Evolutionary conservation across 2,113 vertebrate species (phyloP).

Genomic region (Parotia lawesii): DNA sequence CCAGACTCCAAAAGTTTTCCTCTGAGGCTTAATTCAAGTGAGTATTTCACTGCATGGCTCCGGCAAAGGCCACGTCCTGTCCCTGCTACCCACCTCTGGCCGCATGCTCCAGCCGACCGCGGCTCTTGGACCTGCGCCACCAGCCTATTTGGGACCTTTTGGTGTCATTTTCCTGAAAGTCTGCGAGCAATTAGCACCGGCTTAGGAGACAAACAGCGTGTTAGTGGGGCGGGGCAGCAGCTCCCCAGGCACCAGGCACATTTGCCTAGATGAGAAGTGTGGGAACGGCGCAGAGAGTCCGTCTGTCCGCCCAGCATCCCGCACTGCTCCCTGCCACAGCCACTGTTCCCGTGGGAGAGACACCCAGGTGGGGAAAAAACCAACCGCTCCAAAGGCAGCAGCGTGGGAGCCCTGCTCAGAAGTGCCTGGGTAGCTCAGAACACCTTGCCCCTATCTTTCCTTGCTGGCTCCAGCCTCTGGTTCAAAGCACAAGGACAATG

Average conservation of each 20-base stretch:
- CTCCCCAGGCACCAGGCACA: slow-evolving; percentile 34
- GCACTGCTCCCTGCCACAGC: background rate
- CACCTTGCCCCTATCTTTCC: background rate
- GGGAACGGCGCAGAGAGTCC: background rate
- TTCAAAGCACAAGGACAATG: rapidly evolving
- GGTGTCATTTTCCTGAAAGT: slow-evolving; percentile 32
- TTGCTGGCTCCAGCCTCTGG: background rate
- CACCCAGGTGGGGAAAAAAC: background rate
- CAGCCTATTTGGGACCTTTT: background rate
- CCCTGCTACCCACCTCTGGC: background rate
- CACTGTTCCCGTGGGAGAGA: rapidly evolving
- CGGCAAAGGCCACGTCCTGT: background rate
- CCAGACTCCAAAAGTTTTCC: background rate
- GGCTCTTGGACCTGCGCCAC: background rate
- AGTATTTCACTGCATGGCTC: background rate
- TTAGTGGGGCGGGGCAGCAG: background rate
- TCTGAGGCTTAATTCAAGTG: background rate
- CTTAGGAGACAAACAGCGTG: background rate
- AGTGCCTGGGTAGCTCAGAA: background rate
- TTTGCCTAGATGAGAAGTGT: slow-evolving; percentile 16
- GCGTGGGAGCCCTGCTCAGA: rapidly evolving
- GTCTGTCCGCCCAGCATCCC: background rate
- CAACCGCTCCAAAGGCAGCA: background rate
- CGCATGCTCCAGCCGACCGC: rapidly evolving
- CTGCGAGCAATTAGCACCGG: slow-evolving; percentile 16